A percentile compares a stretch with the other conserved stretches of the same genome.
Conservation (phyloP, 2,888 invertebrate species). For the Cephus nigrinus region DNA sequence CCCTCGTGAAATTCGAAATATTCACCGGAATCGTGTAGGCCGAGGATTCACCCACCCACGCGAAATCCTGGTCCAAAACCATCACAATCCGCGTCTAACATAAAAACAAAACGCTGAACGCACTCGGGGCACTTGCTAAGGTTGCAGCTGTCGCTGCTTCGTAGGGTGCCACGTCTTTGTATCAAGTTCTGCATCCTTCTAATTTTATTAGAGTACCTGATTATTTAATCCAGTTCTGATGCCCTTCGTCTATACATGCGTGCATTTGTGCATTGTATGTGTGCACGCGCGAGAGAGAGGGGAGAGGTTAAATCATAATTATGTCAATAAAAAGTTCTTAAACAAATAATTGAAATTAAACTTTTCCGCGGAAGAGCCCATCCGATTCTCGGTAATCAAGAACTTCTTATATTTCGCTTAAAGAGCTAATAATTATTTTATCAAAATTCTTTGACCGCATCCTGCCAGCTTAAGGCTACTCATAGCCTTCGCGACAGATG, state of each 20-base stretch:
- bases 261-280: too few relatives aligned
- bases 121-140: too few relatives aligned
- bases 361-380: too few relatives aligned
- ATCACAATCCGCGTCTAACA: not conserved
- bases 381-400: not conserved
- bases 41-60: not conserved
- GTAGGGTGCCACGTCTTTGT: too few relatives aligned
- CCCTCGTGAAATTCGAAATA: not conserved
- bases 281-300: fast-evolving
- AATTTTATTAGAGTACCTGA: too few relatives aligned
- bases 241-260: too few relatives aligned
- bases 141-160: too few relatives aligned
- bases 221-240: too few relatives aligned
- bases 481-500: not conserved
- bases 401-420: not conserved
- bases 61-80: not conserved
- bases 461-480: not conserved
- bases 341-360: not conserved
- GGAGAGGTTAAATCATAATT: too few relatives aligned
- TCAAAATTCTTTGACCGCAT: not conserved
- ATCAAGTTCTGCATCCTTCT: too few relatives aligned
- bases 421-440: not conserved
- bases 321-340: not conserved
- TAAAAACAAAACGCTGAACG: not conserved
- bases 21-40: not conserved